These are phyloP conservation scores for Spongilla lacustris DNA, from an alignment of 37 sponge, comb jelly and placozoan species.

Conservation along the genomic window DNA sequence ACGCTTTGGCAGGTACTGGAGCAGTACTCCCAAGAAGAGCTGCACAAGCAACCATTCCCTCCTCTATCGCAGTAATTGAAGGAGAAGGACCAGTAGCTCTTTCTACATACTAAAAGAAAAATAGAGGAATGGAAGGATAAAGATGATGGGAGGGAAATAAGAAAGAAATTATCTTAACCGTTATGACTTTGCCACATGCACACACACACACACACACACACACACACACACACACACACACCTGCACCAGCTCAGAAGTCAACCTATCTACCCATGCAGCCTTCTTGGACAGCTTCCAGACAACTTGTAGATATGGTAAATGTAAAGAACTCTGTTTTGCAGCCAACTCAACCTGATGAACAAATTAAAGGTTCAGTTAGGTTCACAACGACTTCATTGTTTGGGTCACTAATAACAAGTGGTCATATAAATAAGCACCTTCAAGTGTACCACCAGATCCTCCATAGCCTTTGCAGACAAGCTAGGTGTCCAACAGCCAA, in stretches of 20 bases:
- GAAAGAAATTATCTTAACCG: neutral
- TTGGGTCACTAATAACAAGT: no score
- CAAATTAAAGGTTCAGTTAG: no score
- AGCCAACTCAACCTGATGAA: neutral
- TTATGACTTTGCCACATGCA: neutral
- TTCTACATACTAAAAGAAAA: constrained; percentile 14
- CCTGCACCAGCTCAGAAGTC: neutral
- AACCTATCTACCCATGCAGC: no score
- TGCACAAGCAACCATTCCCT: constrained; percentile 36
- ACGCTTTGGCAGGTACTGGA: constrained; percentile 12
- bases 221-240: neutral
- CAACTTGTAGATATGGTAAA: neutral
- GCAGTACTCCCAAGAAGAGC: neutral
- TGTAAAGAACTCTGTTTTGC: neutral
- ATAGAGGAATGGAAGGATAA: neutral
- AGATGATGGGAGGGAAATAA: neutral
- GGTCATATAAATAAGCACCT: no score
- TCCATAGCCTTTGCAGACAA: neutral
- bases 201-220: neutral
- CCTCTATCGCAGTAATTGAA: constrained; percentile 41
- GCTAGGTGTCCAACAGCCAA: neutral
- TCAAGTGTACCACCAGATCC: neutral
- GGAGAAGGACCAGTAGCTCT: constrained; percentile 16
- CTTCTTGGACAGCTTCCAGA: neutral
- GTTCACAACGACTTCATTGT: no score